Percentiles rank a stretch among this genome's conserved stretches.
phyloP scores from a whole-genome alignment of 2,888 invertebrate species.

The Melieria omissa region DNA sequence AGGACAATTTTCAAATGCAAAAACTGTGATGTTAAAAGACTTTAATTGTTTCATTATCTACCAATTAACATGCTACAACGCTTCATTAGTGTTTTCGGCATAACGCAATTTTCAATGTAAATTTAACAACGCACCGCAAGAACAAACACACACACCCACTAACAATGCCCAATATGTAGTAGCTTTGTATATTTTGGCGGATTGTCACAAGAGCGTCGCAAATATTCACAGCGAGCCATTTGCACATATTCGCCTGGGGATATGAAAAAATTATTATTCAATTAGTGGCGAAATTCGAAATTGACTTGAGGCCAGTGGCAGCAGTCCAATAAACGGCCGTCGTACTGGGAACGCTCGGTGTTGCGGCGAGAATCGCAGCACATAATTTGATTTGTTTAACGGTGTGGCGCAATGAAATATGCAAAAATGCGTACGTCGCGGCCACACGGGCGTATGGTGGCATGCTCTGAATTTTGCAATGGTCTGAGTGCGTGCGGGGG shows the following conservation, averaged over 20 bases:
- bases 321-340: not conserved
- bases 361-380: not conserved
- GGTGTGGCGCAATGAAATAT: not conserved
- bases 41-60: not conserved
- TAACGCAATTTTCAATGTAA: not conserved
- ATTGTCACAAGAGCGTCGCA: too few relatives aligned
- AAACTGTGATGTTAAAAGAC: not conserved
- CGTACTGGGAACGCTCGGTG: not conserved
- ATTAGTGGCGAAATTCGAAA: slow-evolving; percentile 13
- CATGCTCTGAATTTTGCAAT: not conserved
- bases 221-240: too few relatives aligned
- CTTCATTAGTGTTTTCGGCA: not conserved
- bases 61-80: not conserved
- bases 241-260: slow-evolving; percentile 4
- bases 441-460: not conserved
- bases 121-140: not conserved
- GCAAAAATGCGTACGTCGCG: not conserved
- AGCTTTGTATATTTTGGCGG: not conserved
- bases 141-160: not conserved
- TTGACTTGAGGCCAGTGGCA: slow-evolving; percentile 1
- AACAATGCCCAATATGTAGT: not conserved
- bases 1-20: not conserved
- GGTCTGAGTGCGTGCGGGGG: too few relatives aligned
- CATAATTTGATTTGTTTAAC: not conserved
- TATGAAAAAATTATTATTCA: slow-evolving; percentile 14